phyloP scores from a whole-genome alignment of 2,113 vertebrate species.

The Chamaetylas fuelleborni region DNA sequence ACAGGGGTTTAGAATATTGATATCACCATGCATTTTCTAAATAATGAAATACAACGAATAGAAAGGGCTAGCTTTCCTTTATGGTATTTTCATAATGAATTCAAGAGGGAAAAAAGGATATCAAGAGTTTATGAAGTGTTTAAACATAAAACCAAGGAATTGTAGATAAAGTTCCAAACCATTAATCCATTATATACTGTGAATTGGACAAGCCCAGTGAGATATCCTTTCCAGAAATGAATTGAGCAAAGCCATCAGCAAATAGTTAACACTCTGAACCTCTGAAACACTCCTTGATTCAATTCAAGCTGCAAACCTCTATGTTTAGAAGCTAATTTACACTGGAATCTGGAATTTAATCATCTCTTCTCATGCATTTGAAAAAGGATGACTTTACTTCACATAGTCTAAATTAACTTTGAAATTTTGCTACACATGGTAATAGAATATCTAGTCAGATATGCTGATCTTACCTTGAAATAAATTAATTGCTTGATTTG shows the following conservation, averaged over 20 bases:
- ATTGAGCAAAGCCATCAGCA: conserved; percentile 38
- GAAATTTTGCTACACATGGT: conserved; percentile 57
- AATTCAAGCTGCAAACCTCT: conserved; percentile 29
- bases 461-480: conserved; percentile 63
- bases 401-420: conserved; percentile 54
- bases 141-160: conserved; percentile 65
- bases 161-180: conserved; percentile 65
- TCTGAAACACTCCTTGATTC: conserved; percentile 27
- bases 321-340: conserved; percentile 64
- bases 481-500: conserved; percentile 73
- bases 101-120: conserved; percentile 49
- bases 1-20: background rate
- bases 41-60: conserved; percentile 12
- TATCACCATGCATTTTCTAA: background rate
- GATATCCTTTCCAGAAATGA: conserved; percentile 11
- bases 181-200: conserved; percentile 68
- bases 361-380: conserved; percentile 52
- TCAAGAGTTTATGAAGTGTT: conserved; percentile 72
- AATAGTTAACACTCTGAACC: conserved; percentile 46
- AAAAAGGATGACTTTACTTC: conserved; percentile 42
- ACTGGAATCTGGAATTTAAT: conserved; percentile 67
- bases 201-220: conserved; percentile 37
- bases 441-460: conserved; percentile 66
- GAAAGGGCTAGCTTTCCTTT: conserved; percentile 15
- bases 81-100: conserved; percentile 42